Conservation (phyloP, 2,888 invertebrate species). For the Macropis europaea region DNA sequence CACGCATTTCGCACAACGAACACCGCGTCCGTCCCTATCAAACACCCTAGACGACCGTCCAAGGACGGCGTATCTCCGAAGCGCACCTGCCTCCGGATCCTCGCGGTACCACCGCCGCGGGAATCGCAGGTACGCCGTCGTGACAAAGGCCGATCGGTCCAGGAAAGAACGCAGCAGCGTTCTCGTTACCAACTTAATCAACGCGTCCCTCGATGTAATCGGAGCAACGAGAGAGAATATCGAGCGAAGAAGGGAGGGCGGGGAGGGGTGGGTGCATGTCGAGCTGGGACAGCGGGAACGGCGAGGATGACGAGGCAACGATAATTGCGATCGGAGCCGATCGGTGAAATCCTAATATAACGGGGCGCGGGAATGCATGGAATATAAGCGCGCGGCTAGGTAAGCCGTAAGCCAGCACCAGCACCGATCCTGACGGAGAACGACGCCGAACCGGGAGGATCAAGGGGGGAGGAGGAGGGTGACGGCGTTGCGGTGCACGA, state of each 20-base stretch:
- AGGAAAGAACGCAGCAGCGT: slow-evolving; percentile 13
- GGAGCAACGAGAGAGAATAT: slow-evolving; percentile 34
- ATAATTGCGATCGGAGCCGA: slow-evolving; percentile 65
- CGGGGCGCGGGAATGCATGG: slow-evolving; percentile 62
- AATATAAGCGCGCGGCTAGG: slow-evolving; percentile 65
- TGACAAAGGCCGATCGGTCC: not conserved
- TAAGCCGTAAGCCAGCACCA: slow-evolving; percentile 53
- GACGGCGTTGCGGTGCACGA: slow-evolving; percentile 7
- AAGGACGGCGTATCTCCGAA: too few species aligned
- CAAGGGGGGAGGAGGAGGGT: slow-evolving; percentile 14
- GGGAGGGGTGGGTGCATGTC: slow-evolving; percentile 28
- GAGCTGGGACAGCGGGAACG: slow-evolving; percentile 12
- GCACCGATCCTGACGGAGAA: slow-evolving; percentile 44
- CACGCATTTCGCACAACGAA: too few species aligned
- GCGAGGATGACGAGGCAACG: slow-evolving; percentile 56
- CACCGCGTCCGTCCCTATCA: too few species aligned
- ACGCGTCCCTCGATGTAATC: slow-evolving; percentile 43
- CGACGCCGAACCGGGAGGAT: slow-evolving; percentile 33
- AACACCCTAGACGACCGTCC: too few species aligned
- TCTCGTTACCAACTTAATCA: slow-evolving; percentile 41
- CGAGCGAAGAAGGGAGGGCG: slow-evolving; percentile 22
- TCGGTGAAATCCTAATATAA: slow-evolving; percentile 74
- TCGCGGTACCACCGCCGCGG: not conserved
- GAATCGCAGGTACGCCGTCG: not conserved
- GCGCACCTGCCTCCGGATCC: too few species aligned